These are phyloP conservation scores for Pogonomyrmex barbatus DNA, from an alignment of 1,140 invertebrate genomes.

Conservation along the genomic window DNA sequence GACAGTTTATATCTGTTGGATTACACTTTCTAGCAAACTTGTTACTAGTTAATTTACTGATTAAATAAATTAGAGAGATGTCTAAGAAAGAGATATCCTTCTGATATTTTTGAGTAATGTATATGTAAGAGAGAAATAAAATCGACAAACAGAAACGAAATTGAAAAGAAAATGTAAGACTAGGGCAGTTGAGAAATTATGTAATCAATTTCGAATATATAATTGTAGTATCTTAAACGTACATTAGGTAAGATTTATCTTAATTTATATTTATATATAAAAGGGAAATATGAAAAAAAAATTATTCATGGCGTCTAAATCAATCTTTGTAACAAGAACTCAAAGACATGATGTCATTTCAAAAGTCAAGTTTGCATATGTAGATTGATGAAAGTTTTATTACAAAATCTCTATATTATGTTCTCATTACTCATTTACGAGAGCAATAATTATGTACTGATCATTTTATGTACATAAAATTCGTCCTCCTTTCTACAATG, in stretches of 20 bases:
- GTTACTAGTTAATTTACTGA: not conserved
- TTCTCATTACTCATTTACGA: not conserved
- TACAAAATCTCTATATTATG: not conserved
- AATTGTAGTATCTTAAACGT: constrained; percentile 69
- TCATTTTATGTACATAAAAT: constrained; percentile 63
- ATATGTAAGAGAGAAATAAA: constrained; percentile 53
- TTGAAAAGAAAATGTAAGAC: constrained; percentile 62
- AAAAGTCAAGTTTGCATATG: not conserved
- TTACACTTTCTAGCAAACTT: constrained; percentile 5
- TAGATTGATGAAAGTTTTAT: constrained; percentile 7
- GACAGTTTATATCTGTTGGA: constrained; percentile 1
- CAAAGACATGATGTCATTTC: constrained; percentile 17
- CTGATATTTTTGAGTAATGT: constrained; percentile 36
- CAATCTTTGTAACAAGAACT: constrained; percentile 30
- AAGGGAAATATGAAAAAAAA: constrained; percentile 28
- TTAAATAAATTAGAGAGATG: constrained; percentile 4
- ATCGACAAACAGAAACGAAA: constrained; percentile 48
- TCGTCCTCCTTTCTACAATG: not conserved
- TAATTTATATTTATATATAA: constrained; percentile 49
- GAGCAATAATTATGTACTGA: constrained; percentile 43
- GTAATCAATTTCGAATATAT: constrained; percentile 63
- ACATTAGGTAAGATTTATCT: constrained; percentile 36
- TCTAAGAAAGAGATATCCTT: not conserved
- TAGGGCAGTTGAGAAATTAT: constrained; percentile 63
- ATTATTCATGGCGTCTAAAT: constrained; percentile 11